A percentile compares a stretch with the other conserved stretches of the same genome.
Conservation (phyloP, 2,888 invertebrate genomes). For the Dendrolimus pini region DNA sequence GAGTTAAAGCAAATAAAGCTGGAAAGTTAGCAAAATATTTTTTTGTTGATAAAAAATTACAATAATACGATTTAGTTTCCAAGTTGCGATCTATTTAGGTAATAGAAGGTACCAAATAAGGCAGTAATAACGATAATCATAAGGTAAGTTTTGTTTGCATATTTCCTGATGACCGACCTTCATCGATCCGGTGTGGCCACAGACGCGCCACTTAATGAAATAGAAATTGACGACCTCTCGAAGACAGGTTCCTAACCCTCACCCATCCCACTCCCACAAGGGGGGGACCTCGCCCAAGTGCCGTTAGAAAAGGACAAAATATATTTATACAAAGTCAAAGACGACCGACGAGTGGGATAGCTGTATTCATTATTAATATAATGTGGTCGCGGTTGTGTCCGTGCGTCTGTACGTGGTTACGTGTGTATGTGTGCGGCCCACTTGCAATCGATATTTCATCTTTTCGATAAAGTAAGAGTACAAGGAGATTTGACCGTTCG, state of each 20-base stretch:
- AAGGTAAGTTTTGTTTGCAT: too few species aligned
- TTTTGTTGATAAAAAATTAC: too few species aligned
- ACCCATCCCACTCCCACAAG: conserved; percentile 57
- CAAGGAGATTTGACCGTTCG: conserved; percentile 24
- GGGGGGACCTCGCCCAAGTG: conserved; percentile 50
- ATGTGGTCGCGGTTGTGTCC: conserved; percentile 70
- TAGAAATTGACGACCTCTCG: conserved; percentile 73
- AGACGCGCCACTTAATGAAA: conserved; percentile 71
- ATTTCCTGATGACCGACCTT: conserved; percentile 31
- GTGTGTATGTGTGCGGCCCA: conserved; percentile 50
- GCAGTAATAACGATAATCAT: too few species aligned
- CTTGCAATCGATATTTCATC: conserved; percentile 70
- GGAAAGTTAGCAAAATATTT: too few species aligned
- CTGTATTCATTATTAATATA: conserved; percentile 77
- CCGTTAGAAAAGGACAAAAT: conserved; percentile 62
- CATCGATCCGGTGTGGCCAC: conserved; percentile 69
- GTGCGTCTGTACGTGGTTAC: conserved; percentile 52
- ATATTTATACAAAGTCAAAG: conserved; percentile 77
- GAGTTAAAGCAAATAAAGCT: too few species aligned
- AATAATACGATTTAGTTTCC: too few species aligned
- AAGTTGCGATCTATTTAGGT: too few species aligned
- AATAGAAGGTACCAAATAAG: too few species aligned
- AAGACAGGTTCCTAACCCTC: conserved; percentile 70
- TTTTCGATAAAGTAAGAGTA: conserved; percentile 40
- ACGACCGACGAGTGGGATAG: conserved; percentile 72